Conservation (phyloP, 1,140 invertebrate genomes). For the Mamestra configurata region DNA sequence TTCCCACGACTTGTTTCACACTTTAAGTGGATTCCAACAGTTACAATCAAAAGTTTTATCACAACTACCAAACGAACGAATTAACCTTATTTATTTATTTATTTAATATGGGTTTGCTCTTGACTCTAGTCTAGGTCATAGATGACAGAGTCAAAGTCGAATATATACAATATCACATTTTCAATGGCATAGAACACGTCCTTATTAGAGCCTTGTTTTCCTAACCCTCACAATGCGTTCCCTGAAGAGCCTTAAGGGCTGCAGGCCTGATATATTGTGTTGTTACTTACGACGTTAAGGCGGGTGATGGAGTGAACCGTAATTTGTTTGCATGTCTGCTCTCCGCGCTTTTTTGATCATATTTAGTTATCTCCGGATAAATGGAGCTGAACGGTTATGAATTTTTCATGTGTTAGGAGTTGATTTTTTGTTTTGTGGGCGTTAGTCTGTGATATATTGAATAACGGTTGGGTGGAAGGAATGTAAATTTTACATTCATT, state of each 20-base stretch:
- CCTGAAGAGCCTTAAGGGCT: constrained; percentile 31
- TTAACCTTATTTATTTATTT: too few relatives aligned
- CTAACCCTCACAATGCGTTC: not conserved
- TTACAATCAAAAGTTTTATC: too few relatives aligned
- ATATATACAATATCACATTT: too few relatives aligned
- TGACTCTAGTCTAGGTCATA: too few relatives aligned
- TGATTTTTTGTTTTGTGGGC: not conserved
- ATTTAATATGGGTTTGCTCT: too few relatives aligned
- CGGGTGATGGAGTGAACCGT: constrained; percentile 43
- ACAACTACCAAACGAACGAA: too few relatives aligned
- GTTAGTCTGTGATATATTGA: not conserved
- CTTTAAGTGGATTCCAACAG: too few relatives aligned
- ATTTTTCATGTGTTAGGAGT: constrained; percentile 11
- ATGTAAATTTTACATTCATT: not conserved
- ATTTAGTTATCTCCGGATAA: constrained; percentile 32
- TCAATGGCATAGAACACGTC: not conserved
- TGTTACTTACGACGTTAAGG: constrained; percentile 24
- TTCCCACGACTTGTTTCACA: too few relatives aligned
- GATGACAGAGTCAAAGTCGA: too few relatives aligned
- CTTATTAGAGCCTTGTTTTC: not conserved
- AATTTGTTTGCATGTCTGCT: constrained; percentile 37
- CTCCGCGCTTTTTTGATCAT: constrained; percentile 29
- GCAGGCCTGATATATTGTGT: constrained; percentile 33
- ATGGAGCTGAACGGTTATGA: constrained; percentile 31
- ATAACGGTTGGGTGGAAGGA: not conserved